Evolutionary conservation across 2,113 vertebrate genomes (phyloP), one percentile per base, ranked within the genome.

Genomic region (Antennarius striatus): DNA sequence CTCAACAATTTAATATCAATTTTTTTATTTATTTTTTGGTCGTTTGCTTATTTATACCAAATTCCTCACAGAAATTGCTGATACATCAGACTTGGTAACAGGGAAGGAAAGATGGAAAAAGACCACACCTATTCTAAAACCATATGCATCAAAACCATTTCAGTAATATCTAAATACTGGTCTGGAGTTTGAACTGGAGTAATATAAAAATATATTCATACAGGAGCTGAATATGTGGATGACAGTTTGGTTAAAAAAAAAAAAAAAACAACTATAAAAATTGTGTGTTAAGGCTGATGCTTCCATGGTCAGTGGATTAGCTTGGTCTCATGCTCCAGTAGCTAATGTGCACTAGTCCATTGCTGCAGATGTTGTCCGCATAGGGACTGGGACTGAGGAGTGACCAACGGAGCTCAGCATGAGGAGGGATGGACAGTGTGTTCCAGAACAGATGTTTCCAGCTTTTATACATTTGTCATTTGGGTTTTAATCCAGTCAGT

Each of bases 401-500:
- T 91, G 90, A 91, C 90, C 88, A 81, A 67, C 67, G 58, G 69
- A 67, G 83, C 85, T 72, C 77, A 52, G 59, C 67, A 8, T 29
- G 54, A 65, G 71, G 63, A 81, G 81, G 80, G 80, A 81, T 54
- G 84, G 80, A 86, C 84, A 76, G 80, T 47, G 74, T 83, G 83
- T 88, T 81, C 68, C 75, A 73, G 84, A 91, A 84, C 91, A 92
- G 91, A 91, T 92, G 90, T 91, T 92, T 78, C 65, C 86, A 84
- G 80, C 81, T 75, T 86, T 75, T 83, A 80, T 89, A 80, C 60
- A 28, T 80, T 90, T 80, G 88, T 87, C 90, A 83, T 92, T 83
- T 82, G 86, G 84, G 75, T 71, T 80, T 86, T 92, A 91, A 92
- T 90, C 91, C 91, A 91, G 90, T 91, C 89, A 91, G 75, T 90